A percentile compares a stretch with the other conserved stretches of the same genome.
phyloP scores from a whole-genome alignment of 2,888 invertebrate species.

The Caenorhabditis uteleia region DNA sequence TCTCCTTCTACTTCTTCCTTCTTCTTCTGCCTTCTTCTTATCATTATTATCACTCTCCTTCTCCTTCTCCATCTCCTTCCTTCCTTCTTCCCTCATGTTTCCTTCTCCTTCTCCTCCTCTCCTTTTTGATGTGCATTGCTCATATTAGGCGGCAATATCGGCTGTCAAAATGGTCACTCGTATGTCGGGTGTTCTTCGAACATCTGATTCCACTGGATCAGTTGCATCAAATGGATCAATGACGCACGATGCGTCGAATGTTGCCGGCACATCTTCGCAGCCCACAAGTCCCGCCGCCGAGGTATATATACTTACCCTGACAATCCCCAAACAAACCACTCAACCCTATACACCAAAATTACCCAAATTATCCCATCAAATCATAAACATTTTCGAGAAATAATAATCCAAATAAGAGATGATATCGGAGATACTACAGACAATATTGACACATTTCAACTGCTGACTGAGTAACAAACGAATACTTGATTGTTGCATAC shows the following conservation, averaged over 20 bases:
- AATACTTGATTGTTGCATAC: too few relatives aligned
- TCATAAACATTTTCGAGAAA: too few relatives aligned
- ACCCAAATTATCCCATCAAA: too few relatives aligned
- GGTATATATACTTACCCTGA: neutral
- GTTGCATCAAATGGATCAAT: constrained; percentile 47
- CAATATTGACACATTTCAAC: too few relatives aligned
- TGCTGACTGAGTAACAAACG: too few relatives aligned
- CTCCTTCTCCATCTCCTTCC: constrained; percentile 9
- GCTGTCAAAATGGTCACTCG: constrained; percentile 68
- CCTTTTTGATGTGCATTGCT: constrained; percentile 11
- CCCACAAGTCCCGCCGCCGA: constrained; percentile 49
- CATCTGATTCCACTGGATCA: constrained; percentile 54
- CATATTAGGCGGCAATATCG: constrained; percentile 66
- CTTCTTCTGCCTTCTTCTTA: neutral
- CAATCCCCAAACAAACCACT: too few relatives aligned
- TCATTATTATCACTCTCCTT: neutral
- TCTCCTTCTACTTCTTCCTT: neutral
- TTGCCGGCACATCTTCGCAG: constrained; percentile 41
- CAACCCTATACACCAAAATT: too few relatives aligned
- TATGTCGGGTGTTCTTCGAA: constrained; percentile 59
- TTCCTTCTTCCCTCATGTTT: constrained; percentile 11
- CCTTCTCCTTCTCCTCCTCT: constrained; percentile 10
- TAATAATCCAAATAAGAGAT: too few relatives aligned
- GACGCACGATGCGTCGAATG: constrained; percentile 28
- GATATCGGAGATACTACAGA: too few relatives aligned